Conservation (phyloP, 2,888 invertebrate genomes). For the Listrodromus nycthemerus region DNA sequence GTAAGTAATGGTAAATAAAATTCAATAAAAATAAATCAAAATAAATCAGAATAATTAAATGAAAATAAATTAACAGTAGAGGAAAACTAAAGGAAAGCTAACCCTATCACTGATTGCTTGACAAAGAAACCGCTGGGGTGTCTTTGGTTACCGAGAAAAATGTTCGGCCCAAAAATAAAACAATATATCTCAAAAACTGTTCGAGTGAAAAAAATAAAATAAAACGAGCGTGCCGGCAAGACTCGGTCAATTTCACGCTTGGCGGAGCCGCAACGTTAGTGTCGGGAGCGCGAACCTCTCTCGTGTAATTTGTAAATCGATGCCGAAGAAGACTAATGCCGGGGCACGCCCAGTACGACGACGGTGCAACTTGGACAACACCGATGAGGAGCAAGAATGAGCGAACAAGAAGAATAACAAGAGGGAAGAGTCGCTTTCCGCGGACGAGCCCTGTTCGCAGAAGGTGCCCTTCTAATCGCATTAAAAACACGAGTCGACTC, state of each 20-base stretch:
- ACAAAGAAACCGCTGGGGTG: background rate
- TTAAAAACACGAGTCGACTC: conserved; percentile 63
- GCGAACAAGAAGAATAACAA: conserved; percentile 38
- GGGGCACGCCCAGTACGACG: conserved; percentile 70
- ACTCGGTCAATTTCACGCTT: conserved; percentile 74
- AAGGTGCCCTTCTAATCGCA: conserved; percentile 68
- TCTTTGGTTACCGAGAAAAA: conserved; percentile 2
- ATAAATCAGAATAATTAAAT: too few species aligned
- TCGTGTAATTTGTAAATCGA: conserved; percentile 74
- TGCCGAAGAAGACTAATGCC: conserved; percentile 70
- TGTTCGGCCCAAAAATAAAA: background rate
- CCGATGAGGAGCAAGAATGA: conserved; percentile 32
- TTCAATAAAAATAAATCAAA: too few species aligned
- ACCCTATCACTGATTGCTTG: background rate
- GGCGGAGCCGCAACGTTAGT: conserved; percentile 46
- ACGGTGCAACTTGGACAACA: conserved; percentile 9
- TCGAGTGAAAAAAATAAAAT: conserved; percentile 28
- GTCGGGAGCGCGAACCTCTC: conserved; percentile 44
- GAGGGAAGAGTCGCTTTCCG: conserved; percentile 54
- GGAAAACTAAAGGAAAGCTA: background rate
- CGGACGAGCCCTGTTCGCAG: conserved; percentile 53
- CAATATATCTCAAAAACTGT: background rate
- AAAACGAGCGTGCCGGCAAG: conserved; percentile 64
- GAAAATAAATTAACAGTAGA: background rate
- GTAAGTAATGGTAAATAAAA: too few species aligned